phyloP scores from a whole-genome alignment of 2,888 invertebrate genomes.

The Nemotelus nigrinus region DNA sequence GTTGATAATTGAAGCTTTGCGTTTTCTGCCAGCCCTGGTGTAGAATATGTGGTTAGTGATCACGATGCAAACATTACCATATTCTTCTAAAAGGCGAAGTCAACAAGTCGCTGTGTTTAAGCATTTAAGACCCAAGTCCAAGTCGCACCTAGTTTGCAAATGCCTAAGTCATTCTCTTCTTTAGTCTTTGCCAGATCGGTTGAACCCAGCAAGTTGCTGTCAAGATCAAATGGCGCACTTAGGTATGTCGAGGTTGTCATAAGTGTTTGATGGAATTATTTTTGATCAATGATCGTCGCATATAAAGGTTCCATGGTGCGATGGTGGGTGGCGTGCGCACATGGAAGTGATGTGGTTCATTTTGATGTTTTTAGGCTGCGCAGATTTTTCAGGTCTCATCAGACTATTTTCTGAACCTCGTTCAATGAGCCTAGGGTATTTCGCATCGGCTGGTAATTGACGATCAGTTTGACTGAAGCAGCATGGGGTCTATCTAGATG shows the following conservation, averaged over 20 bases:
- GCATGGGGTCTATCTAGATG: too few relatives aligned
- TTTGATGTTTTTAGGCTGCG: too few relatives aligned
- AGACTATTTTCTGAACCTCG: too few relatives aligned
- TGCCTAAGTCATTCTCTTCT: conserved; percentile 30
- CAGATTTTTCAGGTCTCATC: too few relatives aligned
- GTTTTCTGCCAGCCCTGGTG: background rate
- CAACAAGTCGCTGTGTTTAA: conserved; percentile 11
- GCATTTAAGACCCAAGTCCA: conserved; percentile 4
- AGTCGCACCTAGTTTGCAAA: conserved; percentile 39
- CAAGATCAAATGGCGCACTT: conserved; percentile 34
- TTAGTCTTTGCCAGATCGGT: conserved; percentile 14
- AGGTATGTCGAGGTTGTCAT: conserved; percentile 39
- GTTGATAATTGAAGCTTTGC: conserved; percentile 9
- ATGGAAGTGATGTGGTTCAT: too few relatives aligned
- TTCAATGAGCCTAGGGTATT: too few relatives aligned
- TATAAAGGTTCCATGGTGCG: too few relatives aligned
- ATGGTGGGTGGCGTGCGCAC: too few relatives aligned
- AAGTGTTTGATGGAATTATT: conserved; percentile 35
- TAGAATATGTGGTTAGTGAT: conserved; percentile 8
- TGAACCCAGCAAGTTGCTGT: conserved; percentile 18
- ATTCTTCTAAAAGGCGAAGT: conserved; percentile 24
- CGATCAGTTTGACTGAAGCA: too few relatives aligned
- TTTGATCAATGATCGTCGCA: background rate
- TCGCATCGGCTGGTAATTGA: too few relatives aligned
- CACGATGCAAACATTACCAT: conserved; percentile 32